Evolutionary conservation across 2,113 vertebrate species (phyloP).

Genomic region (Oncorhynchus tshawytscha): DNA sequence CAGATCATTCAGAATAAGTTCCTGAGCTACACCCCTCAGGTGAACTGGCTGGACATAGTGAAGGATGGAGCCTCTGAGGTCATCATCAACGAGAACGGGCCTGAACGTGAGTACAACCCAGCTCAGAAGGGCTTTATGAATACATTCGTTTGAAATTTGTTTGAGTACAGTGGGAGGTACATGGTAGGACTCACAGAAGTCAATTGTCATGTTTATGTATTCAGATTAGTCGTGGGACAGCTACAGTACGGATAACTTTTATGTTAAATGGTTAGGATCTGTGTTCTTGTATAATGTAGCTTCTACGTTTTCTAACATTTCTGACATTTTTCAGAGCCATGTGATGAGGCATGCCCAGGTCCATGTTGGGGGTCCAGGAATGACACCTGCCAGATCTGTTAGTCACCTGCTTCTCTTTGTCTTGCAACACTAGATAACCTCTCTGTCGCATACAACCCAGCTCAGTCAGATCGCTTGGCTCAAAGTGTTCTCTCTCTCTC

Average conservation of each 20-base stretch:
- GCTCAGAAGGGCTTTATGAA: too few species aligned
- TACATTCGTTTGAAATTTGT: too few species aligned
- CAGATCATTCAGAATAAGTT: slow-evolving; percentile 84
- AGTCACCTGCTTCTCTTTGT: slow-evolving; percentile 41
- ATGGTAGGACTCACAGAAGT: background rate
- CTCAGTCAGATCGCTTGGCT: background rate
- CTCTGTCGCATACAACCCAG: background rate
- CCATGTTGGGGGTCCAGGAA: slow-evolving; percentile 81
- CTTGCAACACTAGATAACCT: background rate
- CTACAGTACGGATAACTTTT: background rate
- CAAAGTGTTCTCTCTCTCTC: background rate
- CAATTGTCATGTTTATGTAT: background rate
- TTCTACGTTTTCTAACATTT: background rate
- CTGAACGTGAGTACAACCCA: slow-evolving; percentile 54
- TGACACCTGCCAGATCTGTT: slow-evolving; percentile 81
- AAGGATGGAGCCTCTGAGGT: slow-evolving; percentile 67
- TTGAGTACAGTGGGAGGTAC: slow-evolving; percentile 44
- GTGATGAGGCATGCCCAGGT: slow-evolving; percentile 63
- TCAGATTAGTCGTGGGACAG: background rate
- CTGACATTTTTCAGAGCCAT: slow-evolving; percentile 53
- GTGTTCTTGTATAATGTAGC: background rate
- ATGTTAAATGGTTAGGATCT: background rate
- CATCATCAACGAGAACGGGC: slow-evolving; percentile 76
- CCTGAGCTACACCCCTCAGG: slow-evolving; percentile 80
- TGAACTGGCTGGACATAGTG: slow-evolving; percentile 88